Percentiles rank a stretch among this genome's conserved stretches.
Evolutionary conservation across 2,888 invertebrate species (phyloP).

Genomic region (Drosophila nr. perissopoda): DNA sequence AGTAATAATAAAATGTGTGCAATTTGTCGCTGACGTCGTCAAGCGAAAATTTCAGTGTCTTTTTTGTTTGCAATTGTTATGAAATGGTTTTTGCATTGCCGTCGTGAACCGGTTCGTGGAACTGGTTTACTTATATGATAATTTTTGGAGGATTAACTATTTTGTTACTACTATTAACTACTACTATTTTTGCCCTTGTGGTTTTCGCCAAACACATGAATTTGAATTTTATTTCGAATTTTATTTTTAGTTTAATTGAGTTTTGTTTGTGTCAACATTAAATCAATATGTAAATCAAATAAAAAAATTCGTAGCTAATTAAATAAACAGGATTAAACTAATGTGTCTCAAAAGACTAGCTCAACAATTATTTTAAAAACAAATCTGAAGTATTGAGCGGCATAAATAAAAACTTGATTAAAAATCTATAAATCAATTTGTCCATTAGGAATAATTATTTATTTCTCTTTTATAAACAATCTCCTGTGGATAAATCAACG

Average conservation of each 20-base stretch:
- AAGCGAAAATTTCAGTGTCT: constrained; percentile 48
- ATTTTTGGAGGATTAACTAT: background rate
- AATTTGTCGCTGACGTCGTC: constrained; percentile 68
- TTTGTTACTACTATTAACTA: background rate
- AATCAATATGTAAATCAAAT: constrained; percentile 45
- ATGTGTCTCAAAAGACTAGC: background rate
- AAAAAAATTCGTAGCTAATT: too few relatives aligned
- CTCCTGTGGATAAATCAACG: constrained; percentile 61
- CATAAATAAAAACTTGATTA: constrained; percentile 23
- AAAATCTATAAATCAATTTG: background rate
- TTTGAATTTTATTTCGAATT: too few relatives aligned
- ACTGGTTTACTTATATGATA: background rate
- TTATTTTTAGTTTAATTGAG: too few relatives aligned
- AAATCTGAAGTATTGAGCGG: background rate
- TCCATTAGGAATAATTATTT: background rate
- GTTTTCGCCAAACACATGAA: too few relatives aligned
- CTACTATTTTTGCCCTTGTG: too few relatives aligned
- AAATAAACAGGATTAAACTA: background rate
- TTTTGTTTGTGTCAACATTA: constrained; percentile 4
- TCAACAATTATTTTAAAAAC: background rate
- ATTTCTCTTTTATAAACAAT: constrained; percentile 11
- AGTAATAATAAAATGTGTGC: constrained; percentile 39
- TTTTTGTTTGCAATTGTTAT: constrained; percentile 11
- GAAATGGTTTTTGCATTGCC: background rate
- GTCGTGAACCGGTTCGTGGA: constrained; percentile 3